A percentile compares a stretch with the other conserved stretches of the same genome.
phyloP scores from a whole-genome alignment of 64 coral and sea anemone genomes.

The Cladopsammia gracilis region DNA sequence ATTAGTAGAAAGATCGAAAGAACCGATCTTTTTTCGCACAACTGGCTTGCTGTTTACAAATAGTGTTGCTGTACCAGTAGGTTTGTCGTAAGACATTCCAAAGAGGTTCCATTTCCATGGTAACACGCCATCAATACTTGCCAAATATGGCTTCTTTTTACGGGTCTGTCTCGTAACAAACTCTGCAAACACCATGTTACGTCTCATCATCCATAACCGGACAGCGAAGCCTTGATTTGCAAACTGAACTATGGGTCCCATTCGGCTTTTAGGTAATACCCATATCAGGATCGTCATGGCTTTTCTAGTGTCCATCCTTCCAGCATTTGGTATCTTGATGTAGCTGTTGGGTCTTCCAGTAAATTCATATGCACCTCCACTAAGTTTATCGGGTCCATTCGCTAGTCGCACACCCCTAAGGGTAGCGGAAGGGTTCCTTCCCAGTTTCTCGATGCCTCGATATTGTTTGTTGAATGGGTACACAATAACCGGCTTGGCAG shows the following conservation, averaged over 20 bases:
- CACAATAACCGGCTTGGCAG: constrained; percentile 33
- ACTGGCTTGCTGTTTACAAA: constrained; percentile 70
- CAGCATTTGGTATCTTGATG: constrained; percentile 60
- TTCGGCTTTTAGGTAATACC: constrained; percentile 53
- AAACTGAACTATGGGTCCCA: constrained; percentile 67
- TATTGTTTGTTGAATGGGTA: constrained; percentile 53
- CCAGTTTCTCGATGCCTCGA: constrained; percentile 31
- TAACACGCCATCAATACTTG: constrained; percentile 29
- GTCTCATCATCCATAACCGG: constrained; percentile 52
- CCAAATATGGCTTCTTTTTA: constrained; percentile 39
- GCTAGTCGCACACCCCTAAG: constrained; percentile 16
- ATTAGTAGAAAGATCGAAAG: constrained; percentile 76
- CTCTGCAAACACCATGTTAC: constrained; percentile 57
- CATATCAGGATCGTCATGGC: constrained; percentile 69
- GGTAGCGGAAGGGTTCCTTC: constrained; percentile 45
- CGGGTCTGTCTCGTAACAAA: constrained; percentile 54
- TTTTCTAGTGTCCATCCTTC: constrained; percentile 58
- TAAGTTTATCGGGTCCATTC: constrained; percentile 48
- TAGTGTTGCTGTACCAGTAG: constrained; percentile 61
- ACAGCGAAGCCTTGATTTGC: constrained; percentile 37
- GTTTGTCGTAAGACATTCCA: constrained; percentile 68
- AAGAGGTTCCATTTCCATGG: constrained; percentile 86
- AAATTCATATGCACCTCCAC: constrained; percentile 43
- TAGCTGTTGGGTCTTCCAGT: constrained; percentile 59
- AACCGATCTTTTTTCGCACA: constrained; percentile 44